phyloP scores from a whole-genome alignment of 2,797 vertebrate genomes.

The Leptatherina wallacei region DNA sequence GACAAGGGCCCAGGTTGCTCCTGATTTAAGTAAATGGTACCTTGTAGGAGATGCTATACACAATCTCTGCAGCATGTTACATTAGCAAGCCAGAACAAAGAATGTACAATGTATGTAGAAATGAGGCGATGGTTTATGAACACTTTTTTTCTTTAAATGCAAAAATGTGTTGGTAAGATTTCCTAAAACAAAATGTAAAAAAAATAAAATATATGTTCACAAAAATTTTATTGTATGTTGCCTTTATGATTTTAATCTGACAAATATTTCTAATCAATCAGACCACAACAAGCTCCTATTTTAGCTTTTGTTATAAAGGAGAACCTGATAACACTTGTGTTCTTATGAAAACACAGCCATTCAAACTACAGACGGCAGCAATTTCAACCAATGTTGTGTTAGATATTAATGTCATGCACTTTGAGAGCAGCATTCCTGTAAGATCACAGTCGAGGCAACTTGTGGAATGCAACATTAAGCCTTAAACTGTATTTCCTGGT shows the following conservation, averaged over 20 bases:
- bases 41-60: constrained; percentile 66
- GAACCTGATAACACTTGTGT: constrained; percentile 65
- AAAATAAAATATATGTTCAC: background rate
- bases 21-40: constrained; percentile 81
- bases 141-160: too few relatives aligned
- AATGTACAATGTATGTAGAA: background rate
- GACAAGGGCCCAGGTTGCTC: constrained; percentile 85
- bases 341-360: constrained; percentile 67
- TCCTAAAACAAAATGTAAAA: background rate
- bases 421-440: constrained; percentile 74
- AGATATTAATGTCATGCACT: constrained; percentile 80
- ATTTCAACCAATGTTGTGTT: constrained; percentile 69
- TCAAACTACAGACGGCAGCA: constrained; percentile 54
- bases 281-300: background rate
- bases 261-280: background rate
- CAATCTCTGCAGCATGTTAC: constrained; percentile 4
- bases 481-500: constrained; percentile 76
- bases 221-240: background rate
- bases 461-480: constrained; percentile 73
- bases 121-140: background rate
- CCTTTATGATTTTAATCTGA: background rate
- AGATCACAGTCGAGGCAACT: constrained; percentile 68
- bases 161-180: too few relatives aligned
- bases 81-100: background rate
- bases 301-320: constrained; percentile 60